These are phyloP conservation scores for Zhuqinia jingwanae DNA, from an alignment of 2,888 invertebrate species.

Conservation along the genomic window DNA sequence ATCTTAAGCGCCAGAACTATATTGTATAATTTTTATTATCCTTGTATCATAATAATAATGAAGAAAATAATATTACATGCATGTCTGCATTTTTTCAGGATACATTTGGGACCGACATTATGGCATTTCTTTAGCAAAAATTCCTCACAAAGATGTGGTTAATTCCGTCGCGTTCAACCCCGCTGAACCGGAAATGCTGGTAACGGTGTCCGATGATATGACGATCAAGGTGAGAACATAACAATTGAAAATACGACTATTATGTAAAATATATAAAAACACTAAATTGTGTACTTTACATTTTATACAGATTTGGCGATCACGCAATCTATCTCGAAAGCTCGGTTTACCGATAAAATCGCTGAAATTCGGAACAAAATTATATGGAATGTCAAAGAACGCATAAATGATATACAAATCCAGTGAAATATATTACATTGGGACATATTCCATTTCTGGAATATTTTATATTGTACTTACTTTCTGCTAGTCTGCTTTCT, in stretches of 20 bases:
- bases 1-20: too few relatives aligned
- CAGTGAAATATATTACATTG: too few relatives aligned
- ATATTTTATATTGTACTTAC: conserved; percentile 22
- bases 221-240: conserved; percentile 85
- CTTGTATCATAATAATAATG: too few relatives aligned
- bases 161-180: conserved; percentile 94
- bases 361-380: conserved; percentile 38
- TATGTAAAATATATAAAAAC: too few relatives aligned
- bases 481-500: conserved; percentile 42
- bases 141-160: conserved; percentile 90
- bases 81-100: too few relatives aligned
- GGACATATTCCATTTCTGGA: too few relatives aligned
- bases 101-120: conserved; percentile 91
- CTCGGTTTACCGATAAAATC: conserved; percentile 2
- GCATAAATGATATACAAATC: background rate
- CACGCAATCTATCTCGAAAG: conserved; percentile 36
- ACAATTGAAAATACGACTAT: too few relatives aligned
- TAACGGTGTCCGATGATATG: conserved; percentile 91
- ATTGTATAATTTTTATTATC: too few relatives aligned
- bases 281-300: too few relatives aligned
- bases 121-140: conserved; percentile 88
- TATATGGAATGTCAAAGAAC: conserved; percentile 29
- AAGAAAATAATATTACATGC: too few relatives aligned
- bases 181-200: conserved; percentile 88
- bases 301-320: conserved; percentile 53